Evolutionary conservation across 2,113 vertebrate species (phyloP), one percentile per base, ranked within the genome.

Genomic region (Columba livia): DNA sequence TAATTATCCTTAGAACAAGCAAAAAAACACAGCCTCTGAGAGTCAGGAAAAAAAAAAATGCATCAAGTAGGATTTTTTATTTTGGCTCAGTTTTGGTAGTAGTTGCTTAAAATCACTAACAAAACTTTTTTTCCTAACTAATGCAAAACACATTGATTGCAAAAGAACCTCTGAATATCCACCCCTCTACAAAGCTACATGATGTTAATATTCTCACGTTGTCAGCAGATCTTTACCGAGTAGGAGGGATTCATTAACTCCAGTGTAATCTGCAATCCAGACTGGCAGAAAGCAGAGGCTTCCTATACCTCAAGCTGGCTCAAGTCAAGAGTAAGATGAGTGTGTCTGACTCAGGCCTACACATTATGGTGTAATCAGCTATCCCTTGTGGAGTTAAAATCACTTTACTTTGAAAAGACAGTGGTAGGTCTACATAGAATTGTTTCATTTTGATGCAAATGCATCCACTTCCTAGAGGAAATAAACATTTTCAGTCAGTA

Each of bases 201-300:
- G 78, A 83, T 79, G 77, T 70, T 95, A 88, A 91, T 73, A 93
- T 85, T 87, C 85, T 81, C 75, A 48, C 32, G 58, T 92, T 94
- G 88, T 95, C 94, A 94, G 78, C 70, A 90, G 56, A 70, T 92
- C 89, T 95, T 93, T 80, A 83, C 62, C 0, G 2, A 85, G 90
- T 91, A 80, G 82, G 94, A 95, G 92, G 78, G 91, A 92, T 89
- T 94, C 73, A 94, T 94, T 96, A 97, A 74, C 92, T 80, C 81
- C 62, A 75, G 67, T 32, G 77, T 85, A 89, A 93, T 96, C 72
- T 91, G 81, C 90, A 95, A 65, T 80, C 83, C 79, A 89, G 94
- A 54, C 74, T 62, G 85, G 74, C 77, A 93, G 83, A 91, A 86
- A 94, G 79, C 85, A 87, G 62, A 58, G 72, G 24, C 32, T 83